These are phyloP conservation scores for Thyatira batis DNA, from an alignment of 2,888 invertebrate species.

Conservation along the genomic window DNA sequence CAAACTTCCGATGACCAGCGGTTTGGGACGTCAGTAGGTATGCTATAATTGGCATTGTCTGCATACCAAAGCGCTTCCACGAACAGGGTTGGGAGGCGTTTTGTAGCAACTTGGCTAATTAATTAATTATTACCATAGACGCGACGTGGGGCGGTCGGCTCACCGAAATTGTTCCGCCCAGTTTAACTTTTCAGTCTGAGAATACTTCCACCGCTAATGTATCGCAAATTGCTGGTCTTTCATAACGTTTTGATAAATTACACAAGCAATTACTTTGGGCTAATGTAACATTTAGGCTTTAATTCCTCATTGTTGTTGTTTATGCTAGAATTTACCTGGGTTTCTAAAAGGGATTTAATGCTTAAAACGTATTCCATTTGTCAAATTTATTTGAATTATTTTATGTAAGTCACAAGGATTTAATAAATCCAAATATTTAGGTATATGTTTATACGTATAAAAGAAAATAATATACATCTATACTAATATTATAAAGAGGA, in stretches of 20 bases:
- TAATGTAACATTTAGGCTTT: constrained; percentile 9
- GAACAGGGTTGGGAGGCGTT: constrained; percentile 18
- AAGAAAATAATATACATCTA: too few species aligned
- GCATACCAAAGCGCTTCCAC: constrained; percentile 28
- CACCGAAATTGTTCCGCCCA: constrained; percentile 44
- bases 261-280: constrained; percentile 22
- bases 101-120: constrained; percentile 42
- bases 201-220: constrained; percentile 33
- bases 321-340: not conserved
- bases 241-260: constrained; percentile 49
- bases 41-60: constrained; percentile 32
- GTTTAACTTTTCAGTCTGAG: constrained; percentile 37
- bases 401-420: too few species aligned
- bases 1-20: too few species aligned
- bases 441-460: too few species aligned
- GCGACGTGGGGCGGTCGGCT: constrained; percentile 19
- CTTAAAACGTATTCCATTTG: too few species aligned
- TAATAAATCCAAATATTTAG: too few species aligned
- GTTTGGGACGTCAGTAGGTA: not conserved
- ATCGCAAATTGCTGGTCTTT: constrained; percentile 42
- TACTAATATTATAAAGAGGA: too few species aligned
- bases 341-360: too few species aligned
- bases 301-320: not conserved
- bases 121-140: constrained; percentile 36
- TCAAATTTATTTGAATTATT: too few species aligned